These are phyloP conservation scores for Danio choprae DNA, from an alignment of 2,797 vertebrate species.

Conservation along the genomic window DNA sequence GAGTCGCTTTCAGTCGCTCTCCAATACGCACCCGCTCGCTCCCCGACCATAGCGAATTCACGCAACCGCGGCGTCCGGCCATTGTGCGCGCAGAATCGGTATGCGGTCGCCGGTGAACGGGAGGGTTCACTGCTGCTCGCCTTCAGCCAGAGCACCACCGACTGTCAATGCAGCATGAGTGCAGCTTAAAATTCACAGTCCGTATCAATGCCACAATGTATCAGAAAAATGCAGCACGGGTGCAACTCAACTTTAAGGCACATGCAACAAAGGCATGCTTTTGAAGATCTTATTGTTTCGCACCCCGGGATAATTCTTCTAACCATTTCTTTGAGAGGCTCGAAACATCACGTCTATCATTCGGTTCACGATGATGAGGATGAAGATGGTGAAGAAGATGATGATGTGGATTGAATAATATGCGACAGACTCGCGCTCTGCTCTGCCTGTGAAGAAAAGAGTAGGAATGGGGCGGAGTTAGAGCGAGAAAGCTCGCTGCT, in stretches of 20 bases:
- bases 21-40: slow-evolving; percentile 82
- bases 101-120: slow-evolving; percentile 39
- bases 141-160: slow-evolving; percentile 58
- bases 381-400: slow-evolving; percentile 14
- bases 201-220: slow-evolving; percentile 19
- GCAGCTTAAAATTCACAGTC: slow-evolving; percentile 54
- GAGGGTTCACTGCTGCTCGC: not conserved
- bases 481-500: slow-evolving; percentile 19
- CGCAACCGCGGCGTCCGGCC: slow-evolving; percentile 77
- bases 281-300: not conserved
- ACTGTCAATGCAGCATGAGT: slow-evolving; percentile 56
- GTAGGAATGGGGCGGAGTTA: slow-evolving; percentile 36
- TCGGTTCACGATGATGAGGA: slow-evolving; percentile 32
- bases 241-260: slow-evolving; percentile 56
- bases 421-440: slow-evolving; percentile 51
- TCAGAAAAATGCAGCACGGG: not conserved
- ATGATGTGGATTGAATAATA: slow-evolving; percentile 44
- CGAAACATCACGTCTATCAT: slow-evolving; percentile 10
- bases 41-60: slow-evolving; percentile 84
- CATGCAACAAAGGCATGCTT: slow-evolving; percentile 35
- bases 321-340: slow-evolving; percentile 1
- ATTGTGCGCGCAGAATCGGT: slow-evolving; percentile 65
- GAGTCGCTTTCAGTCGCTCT: slow-evolving; percentile 82
- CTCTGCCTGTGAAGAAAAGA: slow-evolving; percentile 67
- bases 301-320: not conserved